phyloP scores from a whole-genome alignment of 2,888 invertebrate genomes.

The Clunio marinus region DNA sequence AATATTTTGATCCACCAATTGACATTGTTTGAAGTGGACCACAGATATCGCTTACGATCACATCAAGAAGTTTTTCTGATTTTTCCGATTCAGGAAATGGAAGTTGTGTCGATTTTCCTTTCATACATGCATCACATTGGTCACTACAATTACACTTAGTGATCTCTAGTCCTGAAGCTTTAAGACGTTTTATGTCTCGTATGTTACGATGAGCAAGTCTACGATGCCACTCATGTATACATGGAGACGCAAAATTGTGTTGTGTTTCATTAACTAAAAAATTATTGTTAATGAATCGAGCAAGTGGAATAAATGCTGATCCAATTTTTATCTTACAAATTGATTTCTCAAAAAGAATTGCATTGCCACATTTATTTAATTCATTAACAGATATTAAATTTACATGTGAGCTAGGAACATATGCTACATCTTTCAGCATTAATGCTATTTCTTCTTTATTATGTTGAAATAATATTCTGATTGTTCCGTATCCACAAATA shows the following conservation, averaged over 20 bases:
- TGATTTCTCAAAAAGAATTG: neutral
- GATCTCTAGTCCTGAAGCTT: neutral
- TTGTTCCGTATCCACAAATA: neutral
- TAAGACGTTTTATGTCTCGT: neutral
- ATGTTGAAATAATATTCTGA: neutral
- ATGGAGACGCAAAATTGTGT: neutral
- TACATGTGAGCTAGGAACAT: neutral
- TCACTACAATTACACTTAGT: conserved; percentile 9
- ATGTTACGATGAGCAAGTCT: neutral
- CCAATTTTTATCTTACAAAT: neutral
- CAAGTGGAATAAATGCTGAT: neutral
- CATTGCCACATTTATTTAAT: neutral
- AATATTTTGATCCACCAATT: conserved; percentile 45
- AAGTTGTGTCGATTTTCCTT: conserved; percentile 42
- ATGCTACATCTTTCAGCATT: neutral
- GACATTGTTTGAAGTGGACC: conserved; percentile 46
- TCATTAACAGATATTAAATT: neutral
- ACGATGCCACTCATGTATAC: conserved; percentile 17
- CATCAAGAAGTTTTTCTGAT: neutral
- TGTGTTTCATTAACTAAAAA: neutral
- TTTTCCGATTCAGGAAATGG: conserved; percentile 40
- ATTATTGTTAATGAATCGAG: neutral
- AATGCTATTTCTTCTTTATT: neutral
- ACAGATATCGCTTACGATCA: conserved; percentile 46
- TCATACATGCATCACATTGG: conserved; percentile 41